Conservation (phyloP, 1,140 invertebrate genomes). For the Temnothorax nylanderi region DNA sequence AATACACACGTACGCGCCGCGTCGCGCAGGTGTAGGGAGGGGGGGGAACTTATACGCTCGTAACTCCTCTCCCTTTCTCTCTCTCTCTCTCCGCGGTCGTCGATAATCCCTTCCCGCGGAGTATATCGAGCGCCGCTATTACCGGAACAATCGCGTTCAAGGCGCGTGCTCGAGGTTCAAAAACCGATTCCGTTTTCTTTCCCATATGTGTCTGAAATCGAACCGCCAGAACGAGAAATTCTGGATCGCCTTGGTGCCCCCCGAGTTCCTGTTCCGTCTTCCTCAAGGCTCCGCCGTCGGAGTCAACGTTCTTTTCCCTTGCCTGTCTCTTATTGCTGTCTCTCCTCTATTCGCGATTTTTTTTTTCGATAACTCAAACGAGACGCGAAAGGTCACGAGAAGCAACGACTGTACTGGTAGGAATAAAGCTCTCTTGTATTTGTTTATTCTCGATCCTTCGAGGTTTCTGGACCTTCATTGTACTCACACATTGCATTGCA, state of each 20-base stretch:
- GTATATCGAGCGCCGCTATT: slow-evolving; percentile 39
- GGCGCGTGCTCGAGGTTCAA: slow-evolving; percentile 1
- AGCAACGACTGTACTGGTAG: not conserved
- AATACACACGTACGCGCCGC: slow-evolving; percentile 57
- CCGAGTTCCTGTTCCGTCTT: slow-evolving; percentile 76
- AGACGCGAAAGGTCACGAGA: slow-evolving; percentile 22
- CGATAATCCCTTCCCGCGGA: slow-evolving; percentile 2
- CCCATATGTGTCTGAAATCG: not conserved
- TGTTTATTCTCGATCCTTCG: not conserved
- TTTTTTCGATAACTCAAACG: slow-evolving; percentile 41
- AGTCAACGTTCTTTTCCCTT: slow-evolving; percentile 69
- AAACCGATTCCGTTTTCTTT: slow-evolving; percentile 15
- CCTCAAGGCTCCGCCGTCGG: slow-evolving; percentile 40
- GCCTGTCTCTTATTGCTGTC: not conserved
- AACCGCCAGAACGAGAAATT: slow-evolving; percentile 41
- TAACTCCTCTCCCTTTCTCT: slow-evolving; percentile 1
- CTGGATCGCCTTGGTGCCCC: slow-evolving; percentile 72
- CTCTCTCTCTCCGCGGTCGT: not conserved
- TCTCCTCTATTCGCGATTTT: slow-evolving; percentile 22
- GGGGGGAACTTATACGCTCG: not conserved
- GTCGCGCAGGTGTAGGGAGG: not conserved
- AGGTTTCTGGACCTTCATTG: not conserved
- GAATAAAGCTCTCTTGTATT: not conserved
- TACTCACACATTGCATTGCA: not conserved
- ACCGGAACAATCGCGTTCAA: not conserved